Percentiles rank a stretch among this genome's conserved stretches.
Evolutionary conservation across 2,113 vertebrate genomes (phyloP).

Genomic region (Stigmatopora nigra): DNA sequence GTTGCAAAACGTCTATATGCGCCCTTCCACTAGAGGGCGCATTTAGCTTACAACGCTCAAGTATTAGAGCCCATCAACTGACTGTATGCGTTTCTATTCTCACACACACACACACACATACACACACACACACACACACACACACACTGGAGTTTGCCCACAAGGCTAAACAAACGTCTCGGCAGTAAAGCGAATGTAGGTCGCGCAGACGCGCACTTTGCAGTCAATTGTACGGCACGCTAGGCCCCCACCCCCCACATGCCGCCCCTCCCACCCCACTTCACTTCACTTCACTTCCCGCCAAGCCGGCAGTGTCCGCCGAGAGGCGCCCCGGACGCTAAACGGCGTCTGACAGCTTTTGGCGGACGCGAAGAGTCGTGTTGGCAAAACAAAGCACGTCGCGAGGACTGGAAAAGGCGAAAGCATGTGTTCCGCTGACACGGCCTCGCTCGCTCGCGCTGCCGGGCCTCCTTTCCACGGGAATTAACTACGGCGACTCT

Average conservation of each 20-base stretch:
- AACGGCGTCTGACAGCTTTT: constrained; percentile 38
- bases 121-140: too few relatives aligned
- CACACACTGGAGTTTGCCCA: constrained; percentile 66
- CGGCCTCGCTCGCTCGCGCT: not conserved
- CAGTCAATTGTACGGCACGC: constrained; percentile 51
- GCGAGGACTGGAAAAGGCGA: constrained; percentile 15
- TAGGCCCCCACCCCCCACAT: too few relatives aligned
- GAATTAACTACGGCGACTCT: not conserved
- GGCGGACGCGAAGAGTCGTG: constrained; percentile 30
- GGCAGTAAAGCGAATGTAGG: constrained; percentile 74
- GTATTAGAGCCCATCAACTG: constrained; percentile 56
- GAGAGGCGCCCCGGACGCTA: constrained; percentile 1
- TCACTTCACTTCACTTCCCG: constrained; percentile 32
- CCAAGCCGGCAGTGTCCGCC: constrained; percentile 17
- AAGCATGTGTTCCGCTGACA: not conserved
- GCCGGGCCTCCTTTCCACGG: not conserved
- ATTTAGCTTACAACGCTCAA: constrained; percentile 57
- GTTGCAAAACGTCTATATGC: constrained; percentile 12
- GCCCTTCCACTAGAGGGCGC: constrained; percentile 72
- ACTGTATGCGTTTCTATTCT: constrained; percentile 52
- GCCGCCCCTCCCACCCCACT: constrained; percentile 2
- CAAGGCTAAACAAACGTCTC: constrained; percentile 77
- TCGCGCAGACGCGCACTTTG: constrained; percentile 45
- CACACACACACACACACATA: constrained; percentile 39
- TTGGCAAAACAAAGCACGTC: constrained; percentile 31